A percentile compares a stretch with the other conserved stretches of the same genome.
phyloP scores from a whole-genome alignment of 2,113 vertebrate species.

The Onychorhynchus coronatus region DNA sequence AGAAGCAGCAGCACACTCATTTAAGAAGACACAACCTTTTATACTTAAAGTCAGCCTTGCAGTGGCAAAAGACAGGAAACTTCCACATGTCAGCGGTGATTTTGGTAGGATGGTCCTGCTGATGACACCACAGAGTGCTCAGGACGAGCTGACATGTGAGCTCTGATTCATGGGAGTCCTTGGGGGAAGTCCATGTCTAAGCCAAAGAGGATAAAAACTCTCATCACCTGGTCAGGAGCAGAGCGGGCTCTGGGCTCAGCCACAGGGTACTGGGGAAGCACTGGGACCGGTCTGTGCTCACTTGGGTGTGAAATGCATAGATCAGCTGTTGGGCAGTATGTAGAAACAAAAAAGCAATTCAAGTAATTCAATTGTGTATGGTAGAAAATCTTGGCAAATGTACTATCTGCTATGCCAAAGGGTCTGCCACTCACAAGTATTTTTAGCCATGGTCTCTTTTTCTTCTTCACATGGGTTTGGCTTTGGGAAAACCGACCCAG shows the following conservation, averaged over 20 bases:
- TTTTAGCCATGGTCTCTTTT: background rate
- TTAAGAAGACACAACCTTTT: background rate
- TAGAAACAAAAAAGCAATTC: background rate
- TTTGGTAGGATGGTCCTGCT: background rate
- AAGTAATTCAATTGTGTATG: background rate
- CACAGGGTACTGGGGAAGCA: background rate
- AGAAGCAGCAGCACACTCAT: background rate
- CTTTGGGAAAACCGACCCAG: background rate
- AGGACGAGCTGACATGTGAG: background rate
- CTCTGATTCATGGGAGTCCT: background rate
- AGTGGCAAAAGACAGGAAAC: background rate
- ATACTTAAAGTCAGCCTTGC: background rate
- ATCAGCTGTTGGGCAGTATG: background rate
- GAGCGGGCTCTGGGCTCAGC: background rate
- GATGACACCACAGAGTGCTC: background rate
- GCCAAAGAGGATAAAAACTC: background rate
- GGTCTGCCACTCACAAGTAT: background rate
- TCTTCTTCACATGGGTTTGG: background rate
- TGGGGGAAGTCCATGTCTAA: background rate
- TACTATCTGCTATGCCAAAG: background rate
- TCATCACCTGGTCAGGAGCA: background rate
- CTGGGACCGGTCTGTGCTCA: background rate
- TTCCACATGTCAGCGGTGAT: fast-evolving
- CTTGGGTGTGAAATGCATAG: fast-evolving
- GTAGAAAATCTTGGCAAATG: background rate